A percentile compares a stretch with the other conserved stretches of the same genome.
These are phyloP conservation scores for Horisme vitalbata DNA, from an alignment of 2,888 invertebrate species.

Conservation along the genomic window DNA sequence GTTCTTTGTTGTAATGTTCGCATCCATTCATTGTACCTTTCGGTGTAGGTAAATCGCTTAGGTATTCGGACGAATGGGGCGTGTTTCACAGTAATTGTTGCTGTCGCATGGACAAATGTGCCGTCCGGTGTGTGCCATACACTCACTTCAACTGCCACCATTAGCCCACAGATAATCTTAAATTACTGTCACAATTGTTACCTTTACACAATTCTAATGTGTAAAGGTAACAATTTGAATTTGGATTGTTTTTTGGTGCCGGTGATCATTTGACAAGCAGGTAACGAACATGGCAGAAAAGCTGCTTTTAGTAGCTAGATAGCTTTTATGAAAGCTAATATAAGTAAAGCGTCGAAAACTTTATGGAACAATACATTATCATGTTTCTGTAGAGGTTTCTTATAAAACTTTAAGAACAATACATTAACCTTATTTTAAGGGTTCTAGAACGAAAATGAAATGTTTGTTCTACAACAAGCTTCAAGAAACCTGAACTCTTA, in stretches of 20 bases:
- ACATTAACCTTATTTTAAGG: too few relatives aligned
- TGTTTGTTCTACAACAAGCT: too few relatives aligned
- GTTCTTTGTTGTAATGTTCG: background rate
- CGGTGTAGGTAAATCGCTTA: constrained; percentile 56
- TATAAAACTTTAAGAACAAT: too few relatives aligned
- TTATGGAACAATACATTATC: too few relatives aligned
- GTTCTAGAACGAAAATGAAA: too few relatives aligned
- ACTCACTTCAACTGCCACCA: constrained; percentile 69
- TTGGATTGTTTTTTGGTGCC: background rate
- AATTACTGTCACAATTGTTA: constrained; percentile 56
- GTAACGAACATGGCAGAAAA: too few relatives aligned
- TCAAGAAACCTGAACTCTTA: too few relatives aligned
- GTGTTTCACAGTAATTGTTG: constrained; percentile 72
- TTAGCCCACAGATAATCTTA: constrained; percentile 66
- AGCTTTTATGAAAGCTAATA: too few relatives aligned
- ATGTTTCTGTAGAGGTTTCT: too few relatives aligned
- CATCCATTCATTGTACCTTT: constrained; percentile 6
- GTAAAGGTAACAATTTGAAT: background rate
- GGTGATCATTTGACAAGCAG: background rate
- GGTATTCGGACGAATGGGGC: constrained; percentile 63
- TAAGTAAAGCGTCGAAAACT: too few relatives aligned
- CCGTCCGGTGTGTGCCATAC: constrained; percentile 66
- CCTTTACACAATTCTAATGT: constrained; percentile 26
- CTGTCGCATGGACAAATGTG: constrained; percentile 75
- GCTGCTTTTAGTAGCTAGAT: background rate